Base-by-base conservation (phyloP, 2,113 vertebrate genomes). In the Psephotus haematonotus region DNA sequence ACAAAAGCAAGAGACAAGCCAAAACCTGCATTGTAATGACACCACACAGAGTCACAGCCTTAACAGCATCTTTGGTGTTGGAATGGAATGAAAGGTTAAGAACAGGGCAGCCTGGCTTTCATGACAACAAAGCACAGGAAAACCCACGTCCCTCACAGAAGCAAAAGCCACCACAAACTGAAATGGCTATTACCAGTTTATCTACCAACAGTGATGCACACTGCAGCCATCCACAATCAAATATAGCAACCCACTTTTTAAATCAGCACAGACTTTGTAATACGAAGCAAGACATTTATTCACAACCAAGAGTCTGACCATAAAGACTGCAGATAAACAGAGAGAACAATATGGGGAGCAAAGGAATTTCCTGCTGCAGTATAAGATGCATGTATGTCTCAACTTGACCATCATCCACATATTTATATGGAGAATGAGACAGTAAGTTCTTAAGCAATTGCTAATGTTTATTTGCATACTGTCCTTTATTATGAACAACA, bases 11-110 rank as follows among this genome's bases (percentile, higher is more conserved):
- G 22, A 85, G 78, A 82, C 96, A 95, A 94, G 96, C 28, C 89
- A 91, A 91, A 94, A 94, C 96, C 84, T 96, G 96, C 67, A 65
- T 16, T 80, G 82, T 72, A 95, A 96, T 92, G 71, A 91, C 93
- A 92, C 87, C 47, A 74, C 33, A 82, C 25, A 29, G 55, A 83
- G 67, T 91, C 95, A 96, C 60, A 93, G 90, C 79, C 68, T 94
- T 90, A 88, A 86, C 76, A 94, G 82, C 79, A 70, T 68, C 60
- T 79, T 65, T 46, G 50, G 59, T 93, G 55, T 53, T 81, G 68
- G 88, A 86, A 96, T 81, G 72, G 85, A 94, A 96, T n/a, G 76
- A 96, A 77, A 95, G 95, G 95, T 97, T 88, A 97, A 74, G 60
- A 92, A 95, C 50, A 93, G 95, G 95, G 90, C 93, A 96, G 75